These are phyloP conservation scores for Cepaea hortensis DNA, from an alignment of 2,888 invertebrate species.

Conservation along the genomic window DNA sequence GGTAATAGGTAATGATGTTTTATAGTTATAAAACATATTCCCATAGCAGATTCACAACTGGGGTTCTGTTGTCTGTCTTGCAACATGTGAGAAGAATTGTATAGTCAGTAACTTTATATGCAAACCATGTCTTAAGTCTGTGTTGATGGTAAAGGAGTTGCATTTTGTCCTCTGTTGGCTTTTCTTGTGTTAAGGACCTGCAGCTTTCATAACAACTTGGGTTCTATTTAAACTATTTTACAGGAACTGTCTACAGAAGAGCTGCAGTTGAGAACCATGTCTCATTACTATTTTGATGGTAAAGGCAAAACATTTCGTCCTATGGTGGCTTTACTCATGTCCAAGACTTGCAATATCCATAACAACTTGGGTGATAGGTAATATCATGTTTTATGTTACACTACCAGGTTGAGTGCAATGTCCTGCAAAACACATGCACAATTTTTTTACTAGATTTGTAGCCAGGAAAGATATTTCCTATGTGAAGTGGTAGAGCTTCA, in stretches of 20 bases:
- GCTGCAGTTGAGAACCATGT: slow-evolving; percentile 90
- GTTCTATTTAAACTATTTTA: slow-evolving; percentile 9
- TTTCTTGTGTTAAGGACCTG: too few relatives aligned
- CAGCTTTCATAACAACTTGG: too few relatives aligned
- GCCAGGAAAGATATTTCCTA: not conserved
- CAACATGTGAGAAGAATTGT: too few relatives aligned
- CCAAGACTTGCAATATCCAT: slow-evolving; percentile 82
- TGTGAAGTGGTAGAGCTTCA: not conserved
- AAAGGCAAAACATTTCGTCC: slow-evolving; percentile 98
- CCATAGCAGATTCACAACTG: too few relatives aligned
- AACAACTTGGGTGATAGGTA: slow-evolving; percentile 43
- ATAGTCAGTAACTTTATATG: too few relatives aligned
- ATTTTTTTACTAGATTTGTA: not conserved
- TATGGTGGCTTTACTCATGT: slow-evolving; percentile 95
- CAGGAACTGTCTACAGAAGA: slow-evolving; percentile 65
- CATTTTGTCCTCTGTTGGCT: too few relatives aligned
- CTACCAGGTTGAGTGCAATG: not conserved
- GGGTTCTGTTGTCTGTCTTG: too few relatives aligned
- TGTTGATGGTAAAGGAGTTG: too few relatives aligned
- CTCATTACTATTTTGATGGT: slow-evolving; percentile 98
- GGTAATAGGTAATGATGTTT: too few relatives aligned
- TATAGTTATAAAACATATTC: too few relatives aligned
- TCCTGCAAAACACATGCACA: not conserved
- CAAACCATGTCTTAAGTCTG: too few relatives aligned
- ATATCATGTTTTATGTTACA: not conserved